phyloP scores from a whole-genome alignment of 2,113 vertebrate genomes.

The Rostratula benghalensis region DNA sequence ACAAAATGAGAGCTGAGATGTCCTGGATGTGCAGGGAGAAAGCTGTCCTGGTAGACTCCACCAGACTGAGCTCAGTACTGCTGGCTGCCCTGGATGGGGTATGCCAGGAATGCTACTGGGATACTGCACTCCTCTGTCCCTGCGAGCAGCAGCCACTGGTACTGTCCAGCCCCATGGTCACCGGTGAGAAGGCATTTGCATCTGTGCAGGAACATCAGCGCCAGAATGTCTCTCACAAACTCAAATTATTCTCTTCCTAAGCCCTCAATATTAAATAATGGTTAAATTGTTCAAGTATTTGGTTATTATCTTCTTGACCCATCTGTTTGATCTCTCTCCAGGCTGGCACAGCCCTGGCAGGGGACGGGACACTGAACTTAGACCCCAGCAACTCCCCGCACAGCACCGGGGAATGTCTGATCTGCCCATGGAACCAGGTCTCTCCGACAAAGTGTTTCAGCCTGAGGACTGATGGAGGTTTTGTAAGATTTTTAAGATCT shows the following conservation, averaged over 20 bases:
- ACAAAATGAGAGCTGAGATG: neutral
- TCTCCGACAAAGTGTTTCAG: neutral
- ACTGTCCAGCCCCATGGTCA: neutral
- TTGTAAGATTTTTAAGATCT: neutral
- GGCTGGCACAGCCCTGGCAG: neutral
- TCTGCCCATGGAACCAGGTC: rapidly evolving
- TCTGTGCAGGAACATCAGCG: neutral
- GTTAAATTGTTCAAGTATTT: neutral
- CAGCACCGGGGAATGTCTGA: rapidly evolving
- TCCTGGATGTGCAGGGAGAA: neutral
- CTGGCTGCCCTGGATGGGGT: neutral
- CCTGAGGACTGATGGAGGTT: neutral
- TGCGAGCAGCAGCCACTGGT: rapidly evolving
- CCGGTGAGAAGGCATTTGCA: rapidly evolving
- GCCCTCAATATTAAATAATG: neutral
- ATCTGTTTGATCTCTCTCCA: neutral
- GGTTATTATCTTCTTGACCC: neutral
- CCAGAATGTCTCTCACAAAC: neutral
- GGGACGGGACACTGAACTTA: too few relatives aligned
- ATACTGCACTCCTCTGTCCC: neutral
- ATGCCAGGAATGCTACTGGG: neutral
- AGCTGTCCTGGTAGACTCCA: neutral
- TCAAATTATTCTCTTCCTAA: neutral
- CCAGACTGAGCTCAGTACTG: neutral
- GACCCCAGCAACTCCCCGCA: neutral